Percentiles rank a stretch among this genome's conserved stretches.
phyloP scores from a whole-genome alignment of 2,113 vertebrate genomes.

The Caracal caracal region DNA sequence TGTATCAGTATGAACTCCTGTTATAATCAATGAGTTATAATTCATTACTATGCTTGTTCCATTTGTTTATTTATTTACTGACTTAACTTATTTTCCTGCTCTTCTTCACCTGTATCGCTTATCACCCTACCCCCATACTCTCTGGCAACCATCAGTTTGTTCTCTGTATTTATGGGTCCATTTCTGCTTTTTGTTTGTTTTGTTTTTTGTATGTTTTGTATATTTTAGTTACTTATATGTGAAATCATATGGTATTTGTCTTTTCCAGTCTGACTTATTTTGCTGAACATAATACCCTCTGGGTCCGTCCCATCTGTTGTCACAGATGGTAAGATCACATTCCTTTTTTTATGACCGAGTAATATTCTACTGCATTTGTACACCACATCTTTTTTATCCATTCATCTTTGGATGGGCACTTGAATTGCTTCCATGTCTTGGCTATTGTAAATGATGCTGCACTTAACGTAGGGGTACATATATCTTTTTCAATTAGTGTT shows the following conservation, averaged over 20 bases:
- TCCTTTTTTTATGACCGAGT: not conserved
- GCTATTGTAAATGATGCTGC: not conserved
- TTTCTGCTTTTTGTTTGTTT: not conserved
- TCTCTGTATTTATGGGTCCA: not conserved
- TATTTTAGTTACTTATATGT: not conserved
- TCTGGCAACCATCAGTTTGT: not conserved
- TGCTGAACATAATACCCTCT: not conserved
- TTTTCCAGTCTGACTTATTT: not conserved
- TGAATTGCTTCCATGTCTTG: not conserved
- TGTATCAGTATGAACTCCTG: not conserved
- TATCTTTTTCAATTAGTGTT: not conserved
- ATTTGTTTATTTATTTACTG: not conserved
- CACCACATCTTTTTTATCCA: not conserved
- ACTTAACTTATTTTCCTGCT: not conserved
- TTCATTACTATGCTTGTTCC: not conserved
- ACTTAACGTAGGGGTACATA: not conserved
- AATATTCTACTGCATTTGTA: not conserved
- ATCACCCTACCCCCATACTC: not conserved
- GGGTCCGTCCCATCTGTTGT: not conserved
- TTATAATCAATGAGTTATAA: not conserved
- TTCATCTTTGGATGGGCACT: not conserved
- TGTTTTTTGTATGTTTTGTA: not conserved
- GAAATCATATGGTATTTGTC: not conserved
- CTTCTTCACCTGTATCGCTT: not conserved
- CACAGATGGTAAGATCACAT: not conserved